phyloP scores from a whole-genome alignment of 2,797 vertebrate species.

The Malurus leucopterus region DNA sequence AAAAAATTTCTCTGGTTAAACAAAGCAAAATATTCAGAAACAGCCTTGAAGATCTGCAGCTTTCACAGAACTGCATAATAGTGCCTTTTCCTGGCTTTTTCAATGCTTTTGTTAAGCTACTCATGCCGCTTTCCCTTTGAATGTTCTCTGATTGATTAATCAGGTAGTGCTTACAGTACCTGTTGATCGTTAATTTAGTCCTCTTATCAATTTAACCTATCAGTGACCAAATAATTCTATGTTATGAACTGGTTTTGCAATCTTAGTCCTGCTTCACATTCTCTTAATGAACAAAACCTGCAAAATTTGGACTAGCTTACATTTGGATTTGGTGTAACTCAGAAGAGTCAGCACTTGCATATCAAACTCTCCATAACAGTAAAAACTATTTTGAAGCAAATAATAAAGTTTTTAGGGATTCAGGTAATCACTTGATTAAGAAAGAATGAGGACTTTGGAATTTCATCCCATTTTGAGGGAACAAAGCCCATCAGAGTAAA shows the following conservation, averaged over 20 bases:
- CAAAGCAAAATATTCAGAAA: neutral
- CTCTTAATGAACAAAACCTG: neutral
- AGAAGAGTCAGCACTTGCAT: neutral
- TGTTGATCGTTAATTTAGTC: neutral
- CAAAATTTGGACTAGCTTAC: neutral
- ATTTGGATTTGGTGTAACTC: neutral
- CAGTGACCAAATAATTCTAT: neutral
- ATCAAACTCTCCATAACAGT: neutral
- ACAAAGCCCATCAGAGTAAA: neutral
- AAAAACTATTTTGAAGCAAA: neutral
- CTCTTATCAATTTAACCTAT: neutral
- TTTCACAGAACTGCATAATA: neutral
- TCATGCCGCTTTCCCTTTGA: neutral
- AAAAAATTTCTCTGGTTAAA: neutral
- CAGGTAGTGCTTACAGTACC: neutral
- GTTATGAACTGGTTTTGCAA: neutral
- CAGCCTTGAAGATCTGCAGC: neutral
- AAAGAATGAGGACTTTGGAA: neutral
- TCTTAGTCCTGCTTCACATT: neutral
- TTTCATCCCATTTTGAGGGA: neutral
- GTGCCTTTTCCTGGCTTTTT: neutral
- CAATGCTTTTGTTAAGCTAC: neutral
- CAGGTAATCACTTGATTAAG: neutral
- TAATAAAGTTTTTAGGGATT: neutral
- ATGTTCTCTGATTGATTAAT: neutral